Base-by-base conservation (phyloP, 2,888 invertebrate species). In the Phorcus lineatus region DNA sequence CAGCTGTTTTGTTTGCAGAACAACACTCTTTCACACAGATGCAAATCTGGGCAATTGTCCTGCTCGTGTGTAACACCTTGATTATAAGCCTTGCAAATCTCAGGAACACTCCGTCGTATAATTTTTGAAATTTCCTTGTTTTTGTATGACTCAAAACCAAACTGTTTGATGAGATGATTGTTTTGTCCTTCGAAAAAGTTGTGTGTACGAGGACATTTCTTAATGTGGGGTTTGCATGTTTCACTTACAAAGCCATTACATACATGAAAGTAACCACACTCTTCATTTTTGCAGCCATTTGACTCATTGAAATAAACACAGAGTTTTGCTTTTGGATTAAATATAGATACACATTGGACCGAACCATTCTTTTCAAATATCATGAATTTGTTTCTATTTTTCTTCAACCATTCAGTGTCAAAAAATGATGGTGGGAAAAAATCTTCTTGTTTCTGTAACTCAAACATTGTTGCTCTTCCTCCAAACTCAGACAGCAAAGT, bases 251-350 rank as follows among this genome's bases (percentile, higher is more conserved):
- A 76, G 2, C 55, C 54, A 17, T 24, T 76, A 28, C 76, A 76
- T 7, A 76, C 55, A 28, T 76, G 76, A 19, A 76, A 55, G 55
- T 54, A 76, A 19, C 55, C 55, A 55, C 76, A 76, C 28, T 54
- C 31, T 31, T 22, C n/a, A n/a, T 76, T 76, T n/a, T 11, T 53
- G 31, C 76, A 76, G 24, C 55, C 55, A 16, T 53, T 76, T 31
- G n/a, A 17, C 11, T 55, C 19, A 55, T 76, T 76, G 55, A 55
- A 55, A 19, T 13, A 76, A 11, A 36, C 31, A 55, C 76, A 76
- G 2, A 55, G 24, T 28, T 55, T 53, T 22, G 55, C 76, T 54
- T 76, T 24, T n/a, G 28, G 24, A 36, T 28, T 28, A 55, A 31
- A 31, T 9, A 55, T 31, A 54, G 76, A 76, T 28, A 76, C 55